A percentile compares a stretch with the other conserved stretches of the same genome.
Conservation (phyloP, 2,113 vertebrate genomes). For the Cheirogaleus medius region DNA sequence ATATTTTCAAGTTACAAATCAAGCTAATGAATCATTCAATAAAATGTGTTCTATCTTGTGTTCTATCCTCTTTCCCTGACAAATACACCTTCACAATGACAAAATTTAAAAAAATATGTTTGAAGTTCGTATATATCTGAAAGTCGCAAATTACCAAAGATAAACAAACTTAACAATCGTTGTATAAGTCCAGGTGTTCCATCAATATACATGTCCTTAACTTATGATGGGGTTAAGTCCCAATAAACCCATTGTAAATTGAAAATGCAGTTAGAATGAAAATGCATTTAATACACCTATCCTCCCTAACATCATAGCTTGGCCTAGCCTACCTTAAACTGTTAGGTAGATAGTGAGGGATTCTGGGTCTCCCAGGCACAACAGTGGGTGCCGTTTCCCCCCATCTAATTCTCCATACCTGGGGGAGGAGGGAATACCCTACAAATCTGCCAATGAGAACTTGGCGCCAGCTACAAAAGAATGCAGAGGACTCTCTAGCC, state of each 20-base stretch:
- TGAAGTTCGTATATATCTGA: not conserved
- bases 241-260: not conserved
- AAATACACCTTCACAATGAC: not conserved
- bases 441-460: too few species aligned
- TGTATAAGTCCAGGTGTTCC: not conserved
- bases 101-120: not conserved
- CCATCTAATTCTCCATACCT: too few species aligned
- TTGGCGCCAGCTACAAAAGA: too few species aligned
- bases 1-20: constrained; percentile 37
- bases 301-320: too few species aligned
- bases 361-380: too few species aligned
- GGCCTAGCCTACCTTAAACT: not conserved
- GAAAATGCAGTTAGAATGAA: not conserved
- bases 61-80: constrained; percentile 3
- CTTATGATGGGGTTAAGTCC: not conserved
- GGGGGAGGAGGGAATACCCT: too few species aligned
- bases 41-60: not conserved
- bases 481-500: too few species aligned
- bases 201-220: not conserved
- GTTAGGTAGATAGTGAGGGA: too few species aligned
- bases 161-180: not conserved
- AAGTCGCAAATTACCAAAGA: constrained; percentile 19
- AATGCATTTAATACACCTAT: not conserved
- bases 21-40: not conserved
- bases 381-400: too few species aligned